Conservation (phyloP, 92 coral and sea anemone species). For the Epizoanthus stellaris region DNA sequence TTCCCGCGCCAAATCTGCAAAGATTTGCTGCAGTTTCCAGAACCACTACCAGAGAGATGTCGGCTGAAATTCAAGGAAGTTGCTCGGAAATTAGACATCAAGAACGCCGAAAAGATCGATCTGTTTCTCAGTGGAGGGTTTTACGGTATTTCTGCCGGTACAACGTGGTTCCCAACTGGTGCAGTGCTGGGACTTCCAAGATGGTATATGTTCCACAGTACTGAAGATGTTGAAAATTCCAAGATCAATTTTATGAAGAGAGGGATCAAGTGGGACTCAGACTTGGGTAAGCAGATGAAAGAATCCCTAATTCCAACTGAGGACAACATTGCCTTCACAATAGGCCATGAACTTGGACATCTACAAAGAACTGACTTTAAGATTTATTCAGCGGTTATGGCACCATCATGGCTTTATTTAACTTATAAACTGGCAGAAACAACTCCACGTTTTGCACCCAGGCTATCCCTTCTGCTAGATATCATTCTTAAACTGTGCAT, state of each 20-base stretch:
- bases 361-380: constrained; percentile 67
- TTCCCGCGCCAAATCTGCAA: constrained; percentile 76
- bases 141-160: constrained; percentile 77
- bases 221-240: constrained; percentile 73
- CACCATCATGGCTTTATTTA: constrained; percentile 78
- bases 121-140: constrained; percentile 80
- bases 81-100: constrained; percentile 66
- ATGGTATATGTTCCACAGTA: constrained; percentile 71
- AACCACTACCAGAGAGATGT: constrained; percentile 66
- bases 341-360: constrained; percentile 82
- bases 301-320: constrained; percentile 70
- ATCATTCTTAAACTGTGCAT: constrained; percentile 71
- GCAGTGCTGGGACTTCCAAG: constrained; percentile 83
- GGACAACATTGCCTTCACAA: constrained; percentile 79
- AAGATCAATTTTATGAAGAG: constrained; percentile 80
- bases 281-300: constrained; percentile 77
- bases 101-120: constrained; percentile 58
- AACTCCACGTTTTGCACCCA: constrained; percentile 57
- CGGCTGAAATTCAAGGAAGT: constrained; percentile 67
- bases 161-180: constrained; percentile 72
- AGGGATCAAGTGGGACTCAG: constrained; percentile 85
- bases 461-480: constrained; percentile 58
- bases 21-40: constrained; percentile 53
- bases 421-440: constrained; percentile 71
- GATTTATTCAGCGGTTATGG: constrained; percentile 48